These are phyloP conservation scores for Contarinia nasturtii DNA, from an alignment of 1,140 invertebrate species.

Conservation along the genomic window DNA sequence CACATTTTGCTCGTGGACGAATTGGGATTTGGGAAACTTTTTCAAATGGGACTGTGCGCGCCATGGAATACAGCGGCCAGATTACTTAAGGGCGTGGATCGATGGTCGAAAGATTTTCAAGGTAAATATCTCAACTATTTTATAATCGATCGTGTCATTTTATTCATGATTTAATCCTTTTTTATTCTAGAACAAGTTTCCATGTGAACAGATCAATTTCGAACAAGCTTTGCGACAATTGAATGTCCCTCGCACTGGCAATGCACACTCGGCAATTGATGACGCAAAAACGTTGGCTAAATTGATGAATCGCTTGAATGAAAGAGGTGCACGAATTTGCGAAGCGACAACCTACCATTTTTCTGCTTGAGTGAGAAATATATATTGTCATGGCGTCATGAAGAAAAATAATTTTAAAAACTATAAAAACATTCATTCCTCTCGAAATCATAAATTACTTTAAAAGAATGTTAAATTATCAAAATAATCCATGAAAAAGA, in stretches of 20 bases:
- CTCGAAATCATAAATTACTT: too few species aligned
- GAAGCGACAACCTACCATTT: too few species aligned
- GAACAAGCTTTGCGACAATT: constrained; percentile 30
- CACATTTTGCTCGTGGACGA: too few species aligned
- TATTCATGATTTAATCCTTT: neutral
- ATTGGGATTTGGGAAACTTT: constrained; percentile 30
- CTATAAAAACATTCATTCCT: too few species aligned
- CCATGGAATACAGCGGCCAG: constrained; percentile 22
- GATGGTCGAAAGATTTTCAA: constrained; percentile 22
- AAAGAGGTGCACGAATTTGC: constrained; percentile 28
- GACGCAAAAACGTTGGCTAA: constrained; percentile 40
- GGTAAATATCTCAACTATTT: neutral
- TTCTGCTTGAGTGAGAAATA: too few species aligned
- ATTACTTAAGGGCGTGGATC: constrained; percentile 26
- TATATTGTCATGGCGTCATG: too few species aligned
- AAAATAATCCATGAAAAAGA: too few species aligned
- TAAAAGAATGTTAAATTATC: too few species aligned
- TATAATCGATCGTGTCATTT: too few species aligned
- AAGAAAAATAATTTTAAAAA: too few species aligned
- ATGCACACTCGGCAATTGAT: constrained; percentile 37
- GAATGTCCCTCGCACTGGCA: constrained; percentile 35
- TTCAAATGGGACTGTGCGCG: constrained; percentile 26
- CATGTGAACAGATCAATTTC: constrained; percentile 27
- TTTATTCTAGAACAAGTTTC: constrained; percentile 25
- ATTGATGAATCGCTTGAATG: constrained; percentile 30